phyloP scores from a whole-genome alignment of 2,888 invertebrate genomes.

The Digitonthophagus gazella region DNA sequence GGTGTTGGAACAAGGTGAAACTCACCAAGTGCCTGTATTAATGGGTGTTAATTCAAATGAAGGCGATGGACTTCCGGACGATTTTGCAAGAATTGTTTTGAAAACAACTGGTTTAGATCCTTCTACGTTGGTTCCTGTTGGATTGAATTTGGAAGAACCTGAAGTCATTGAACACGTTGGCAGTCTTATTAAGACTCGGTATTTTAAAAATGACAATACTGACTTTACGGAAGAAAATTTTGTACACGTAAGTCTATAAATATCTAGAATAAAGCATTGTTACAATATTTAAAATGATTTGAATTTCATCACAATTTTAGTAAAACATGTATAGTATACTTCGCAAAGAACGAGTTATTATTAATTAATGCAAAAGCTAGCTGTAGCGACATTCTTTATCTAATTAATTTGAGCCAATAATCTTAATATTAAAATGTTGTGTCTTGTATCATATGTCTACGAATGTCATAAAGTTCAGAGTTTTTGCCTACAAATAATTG shows the following conservation, averaged over 20 bases:
- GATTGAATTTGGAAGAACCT: constrained; percentile 1
- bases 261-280: too few relatives aligned
- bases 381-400: too few relatives aligned
- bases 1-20: constrained; percentile 3
- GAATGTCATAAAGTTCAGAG: too few relatives aligned
- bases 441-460: too few relatives aligned
- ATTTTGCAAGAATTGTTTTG: background rate
- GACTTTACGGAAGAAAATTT: background rate
- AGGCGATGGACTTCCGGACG: constrained; percentile 4
- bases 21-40: constrained; percentile 11
- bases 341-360: too few relatives aligned
- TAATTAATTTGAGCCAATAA: too few relatives aligned
- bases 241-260: constrained; percentile 7
- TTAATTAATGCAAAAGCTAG: too few relatives aligned
- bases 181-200: background rate
- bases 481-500: too few relatives aligned
- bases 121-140: background rate
- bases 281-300: background rate
- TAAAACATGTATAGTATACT: too few relatives aligned
- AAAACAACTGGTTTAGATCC: background rate
- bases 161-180: background rate
- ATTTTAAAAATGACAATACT: background rate
- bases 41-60: constrained; percentile 21
- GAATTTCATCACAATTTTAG: too few relatives aligned
- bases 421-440: too few relatives aligned